A percentile compares a stretch with the other conserved stretches of the same genome.
phyloP scores from a whole-genome alignment of 2,113 vertebrate species.

The Mola mola region DNA sequence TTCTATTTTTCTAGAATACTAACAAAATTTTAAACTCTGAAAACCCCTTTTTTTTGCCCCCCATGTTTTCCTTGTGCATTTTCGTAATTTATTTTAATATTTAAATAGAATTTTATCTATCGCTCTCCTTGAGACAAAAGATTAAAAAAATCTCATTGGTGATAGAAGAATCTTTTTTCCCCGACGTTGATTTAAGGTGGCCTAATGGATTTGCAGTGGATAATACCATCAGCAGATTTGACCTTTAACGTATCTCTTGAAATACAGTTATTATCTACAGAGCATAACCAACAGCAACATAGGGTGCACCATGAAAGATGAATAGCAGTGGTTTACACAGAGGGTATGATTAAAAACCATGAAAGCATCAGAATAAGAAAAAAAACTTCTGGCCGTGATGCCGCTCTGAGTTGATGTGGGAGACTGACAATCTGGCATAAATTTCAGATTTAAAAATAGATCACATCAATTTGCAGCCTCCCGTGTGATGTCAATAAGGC shows the following conservation, averaged over 20 bases:
- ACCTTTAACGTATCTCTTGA: slow-evolving; percentile 39
- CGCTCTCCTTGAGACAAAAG: slow-evolving; percentile 34
- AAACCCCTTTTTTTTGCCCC: slow-evolving; percentile 38
- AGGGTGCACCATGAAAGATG: slow-evolving; percentile 20
- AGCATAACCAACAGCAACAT: slow-evolving; percentile 37
- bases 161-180: slow-evolving; percentile 58
- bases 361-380: slow-evolving; percentile 32
- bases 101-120: slow-evolving; percentile 24
- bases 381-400: slow-evolving; percentile 44
- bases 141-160: slow-evolving; percentile 53
- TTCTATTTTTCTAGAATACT: slow-evolving; percentile 27
- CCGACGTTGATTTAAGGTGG: slow-evolving; percentile 49
- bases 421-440: slow-evolving; percentile 55
- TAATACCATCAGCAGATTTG: slow-evolving; percentile 62
- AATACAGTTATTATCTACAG: slow-evolving; percentile 43
- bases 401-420: slow-evolving; percentile 30
- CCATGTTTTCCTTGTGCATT: slow-evolving; percentile 29
- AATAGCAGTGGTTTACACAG: slow-evolving; percentile 46
- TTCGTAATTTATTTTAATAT: slow-evolving; percentile 42
- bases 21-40: slow-evolving; percentile 54
- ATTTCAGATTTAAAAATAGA: slow-evolving; percentile 61
- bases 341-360: slow-evolving; percentile 56
- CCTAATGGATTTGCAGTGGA: slow-evolving; percentile 66
- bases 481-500: slow-evolving; percentile 34
- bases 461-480: slow-evolving; percentile 40